Conservation (phyloP, 92 coral and sea anemone genomes). For the Pocillopora grandis region DNA sequence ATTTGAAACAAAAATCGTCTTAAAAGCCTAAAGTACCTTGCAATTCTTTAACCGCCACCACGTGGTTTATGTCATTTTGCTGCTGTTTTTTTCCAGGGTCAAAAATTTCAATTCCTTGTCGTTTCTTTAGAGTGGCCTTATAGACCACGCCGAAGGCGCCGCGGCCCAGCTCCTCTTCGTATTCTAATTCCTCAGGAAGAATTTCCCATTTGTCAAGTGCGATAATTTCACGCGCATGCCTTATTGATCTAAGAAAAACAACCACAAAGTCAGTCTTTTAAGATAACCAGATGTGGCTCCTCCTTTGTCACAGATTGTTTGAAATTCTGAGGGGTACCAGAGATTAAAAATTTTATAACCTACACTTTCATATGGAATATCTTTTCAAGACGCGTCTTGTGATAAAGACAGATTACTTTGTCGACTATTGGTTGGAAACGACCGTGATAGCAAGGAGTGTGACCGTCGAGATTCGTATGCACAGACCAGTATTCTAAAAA, state of each 20-base stretch:
- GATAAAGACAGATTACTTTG: too few species aligned
- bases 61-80: background rate
- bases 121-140: background rate
- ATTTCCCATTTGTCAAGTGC: background rate
- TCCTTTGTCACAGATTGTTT: too few species aligned
- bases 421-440: too few species aligned
- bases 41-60: background rate
- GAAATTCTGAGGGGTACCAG: too few species aligned
- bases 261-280: too few species aligned
- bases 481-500: too few species aligned
- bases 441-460: too few species aligned
- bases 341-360: too few species aligned
- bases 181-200: background rate
- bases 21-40: background rate
- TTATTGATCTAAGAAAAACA: background rate
- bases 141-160: slow-evolving; percentile 9
- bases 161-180: slow-evolving; percentile 1
- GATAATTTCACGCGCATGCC: background rate
- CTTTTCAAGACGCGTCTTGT: too few species aligned
- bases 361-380: too few species aligned
- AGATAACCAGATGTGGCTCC: too few species aligned
- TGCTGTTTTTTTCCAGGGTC: background rate
- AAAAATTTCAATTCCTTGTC: slow-evolving; percentile 1
- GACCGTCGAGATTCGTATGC: too few species aligned
- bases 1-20: background rate